Conservation (phyloP, 1,140 invertebrate species). For the Drosophila varians region DNA sequence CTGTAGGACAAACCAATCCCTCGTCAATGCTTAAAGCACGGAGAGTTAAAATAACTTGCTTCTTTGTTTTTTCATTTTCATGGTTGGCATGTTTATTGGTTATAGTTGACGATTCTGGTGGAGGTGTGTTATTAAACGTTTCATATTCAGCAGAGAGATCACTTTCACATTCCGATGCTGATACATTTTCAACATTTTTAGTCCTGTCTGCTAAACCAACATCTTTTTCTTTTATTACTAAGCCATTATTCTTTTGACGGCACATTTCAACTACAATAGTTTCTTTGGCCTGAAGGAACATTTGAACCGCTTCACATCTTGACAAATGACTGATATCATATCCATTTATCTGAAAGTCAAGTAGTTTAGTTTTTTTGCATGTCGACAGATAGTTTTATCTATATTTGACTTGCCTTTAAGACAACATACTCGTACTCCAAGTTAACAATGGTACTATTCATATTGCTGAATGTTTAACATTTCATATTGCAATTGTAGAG, state of each 20-base stretch:
- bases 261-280: conserved; percentile 90
- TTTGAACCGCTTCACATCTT: conserved; percentile 89
- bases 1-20: neutral
- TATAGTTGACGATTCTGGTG: neutral
- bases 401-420: no score
- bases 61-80: neutral
- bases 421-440: conserved; percentile 72
- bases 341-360: conserved; percentile 88
- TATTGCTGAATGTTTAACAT: conserved; percentile 32
- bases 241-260: conserved; percentile 75
- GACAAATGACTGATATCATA: conserved; percentile 88
- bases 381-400: no score
- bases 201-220: neutral
- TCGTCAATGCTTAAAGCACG: conserved; percentile 25
- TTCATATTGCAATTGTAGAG: conserved; percentile 48
- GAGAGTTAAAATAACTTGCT: conserved; percentile 58
- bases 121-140: neutral
- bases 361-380: neutral
- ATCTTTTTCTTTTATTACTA: conserved; percentile 6
- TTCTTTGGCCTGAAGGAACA: conserved; percentile 88
- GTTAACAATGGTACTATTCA: conserved; percentile 45
- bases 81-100: no score
- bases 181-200: neutral
- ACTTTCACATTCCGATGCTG: neutral
- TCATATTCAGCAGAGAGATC: no score